Evolutionary conservation across 2,797 vertebrate genomes (phyloP).

Genomic region (Emys orbicularis): DNA sequence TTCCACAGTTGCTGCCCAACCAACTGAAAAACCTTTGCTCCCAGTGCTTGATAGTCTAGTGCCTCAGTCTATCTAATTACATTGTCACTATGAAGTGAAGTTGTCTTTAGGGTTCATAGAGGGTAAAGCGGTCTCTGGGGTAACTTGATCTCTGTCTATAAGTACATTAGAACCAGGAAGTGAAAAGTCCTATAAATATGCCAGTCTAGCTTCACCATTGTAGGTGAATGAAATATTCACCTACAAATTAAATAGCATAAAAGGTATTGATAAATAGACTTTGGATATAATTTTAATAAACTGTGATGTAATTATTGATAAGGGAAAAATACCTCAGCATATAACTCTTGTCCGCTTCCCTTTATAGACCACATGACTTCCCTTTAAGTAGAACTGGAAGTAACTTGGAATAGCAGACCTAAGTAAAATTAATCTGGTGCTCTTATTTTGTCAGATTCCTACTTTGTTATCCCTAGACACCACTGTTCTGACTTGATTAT

Average conservation of each 20-base stretch:
- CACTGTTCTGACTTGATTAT: not conserved
- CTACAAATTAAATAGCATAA: slow-evolving; percentile 16
- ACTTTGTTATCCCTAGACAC: slow-evolving; percentile 2
- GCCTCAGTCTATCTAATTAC: not conserved
- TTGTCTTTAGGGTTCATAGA: not conserved
- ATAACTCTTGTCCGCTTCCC: not conserved
- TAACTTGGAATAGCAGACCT: slow-evolving; percentile 26
- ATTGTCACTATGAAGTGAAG: not conserved
- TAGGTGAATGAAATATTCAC: not conserved
- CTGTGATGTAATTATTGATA: not conserved
- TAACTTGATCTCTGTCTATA: not conserved
- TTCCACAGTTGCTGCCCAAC: not conserved
- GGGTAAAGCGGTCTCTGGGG: not conserved
- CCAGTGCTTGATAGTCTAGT: not conserved
- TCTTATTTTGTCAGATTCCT: slow-evolving; percentile 20
- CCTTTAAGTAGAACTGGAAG: slow-evolving; percentile 29
- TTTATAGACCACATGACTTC: not conserved
- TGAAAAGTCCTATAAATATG: not conserved
- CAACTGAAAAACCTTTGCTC: not conserved
- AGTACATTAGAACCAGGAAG: not conserved
- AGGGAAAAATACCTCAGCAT: not conserved
- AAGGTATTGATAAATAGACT: slow-evolving; percentile 2
- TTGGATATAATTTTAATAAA: slow-evolving; percentile 10
- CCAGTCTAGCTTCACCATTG: not conserved
- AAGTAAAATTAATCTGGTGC: slow-evolving; percentile 20